Conservation (phyloP, 2,113 vertebrate genomes). For the Tinamus guttatus region DNA sequence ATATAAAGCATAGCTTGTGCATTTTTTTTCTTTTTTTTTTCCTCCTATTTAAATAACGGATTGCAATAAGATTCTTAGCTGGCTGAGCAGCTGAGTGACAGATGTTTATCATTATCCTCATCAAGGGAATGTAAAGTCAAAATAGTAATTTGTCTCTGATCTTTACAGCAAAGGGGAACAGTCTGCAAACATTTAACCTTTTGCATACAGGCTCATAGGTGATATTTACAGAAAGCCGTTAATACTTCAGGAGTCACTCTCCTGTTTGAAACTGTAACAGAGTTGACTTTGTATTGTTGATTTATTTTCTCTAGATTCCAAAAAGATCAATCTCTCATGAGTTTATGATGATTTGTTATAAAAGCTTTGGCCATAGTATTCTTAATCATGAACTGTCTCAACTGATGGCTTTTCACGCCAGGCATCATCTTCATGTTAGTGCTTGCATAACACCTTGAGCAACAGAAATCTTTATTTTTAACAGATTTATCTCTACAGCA, state of each 20-base stretch:
- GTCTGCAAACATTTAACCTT: conserved; percentile 80
- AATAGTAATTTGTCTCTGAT: conserved; percentile 84
- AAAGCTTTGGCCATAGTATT: conserved; percentile 23
- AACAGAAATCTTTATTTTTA: neutral
- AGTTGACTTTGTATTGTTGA: conserved; percentile 27
- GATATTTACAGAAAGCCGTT: conserved; percentile 68
- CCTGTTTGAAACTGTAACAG: conserved; percentile 62
- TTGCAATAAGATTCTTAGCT: conserved; percentile 74
- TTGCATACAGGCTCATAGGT: conserved; percentile 69
- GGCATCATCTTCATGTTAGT: neutral
- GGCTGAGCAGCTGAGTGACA: conserved; percentile 76
- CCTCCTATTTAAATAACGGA: conserved; percentile 78
- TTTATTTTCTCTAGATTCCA: conserved; percentile 50
- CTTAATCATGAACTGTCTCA: neutral
- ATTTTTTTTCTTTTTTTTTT: conserved; percentile 36
- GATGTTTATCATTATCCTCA: conserved; percentile 85
- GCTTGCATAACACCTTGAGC: neutral
- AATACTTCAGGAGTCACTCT: conserved; percentile 47
- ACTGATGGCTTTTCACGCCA: conserved; percentile 10
- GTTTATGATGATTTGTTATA: conserved; percentile 45
- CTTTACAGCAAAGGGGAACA: conserved; percentile 72
- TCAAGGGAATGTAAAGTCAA: conserved; percentile 83
- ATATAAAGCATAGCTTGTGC: conserved; percentile 14
- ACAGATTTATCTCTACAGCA: neutral
- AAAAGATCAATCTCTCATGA: conserved; percentile 42